Percentiles rank a stretch among this genome's conserved stretches.
Conservation (phyloP, 2,888 invertebrate species). For the Alitta virens region DNA sequence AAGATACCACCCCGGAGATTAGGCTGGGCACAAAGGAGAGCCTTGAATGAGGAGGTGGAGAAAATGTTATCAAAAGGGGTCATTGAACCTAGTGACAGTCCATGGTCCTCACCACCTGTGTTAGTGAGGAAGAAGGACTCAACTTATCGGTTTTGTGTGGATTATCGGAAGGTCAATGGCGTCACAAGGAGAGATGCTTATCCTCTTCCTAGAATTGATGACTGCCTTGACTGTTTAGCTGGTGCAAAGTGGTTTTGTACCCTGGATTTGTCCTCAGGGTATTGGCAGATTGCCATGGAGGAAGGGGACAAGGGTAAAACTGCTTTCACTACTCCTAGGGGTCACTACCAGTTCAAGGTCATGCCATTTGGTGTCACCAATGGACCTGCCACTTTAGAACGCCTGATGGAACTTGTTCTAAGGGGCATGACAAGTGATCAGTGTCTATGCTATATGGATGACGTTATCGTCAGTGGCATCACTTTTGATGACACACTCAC, state of each 20-base stretch:
- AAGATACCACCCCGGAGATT: neutral
- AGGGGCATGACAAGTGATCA: neutral
- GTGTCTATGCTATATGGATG: neutral
- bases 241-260: slow-evolving; percentile 29
- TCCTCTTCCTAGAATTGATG: slow-evolving; percentile 23
- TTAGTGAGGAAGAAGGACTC: slow-evolving; percentile 25
- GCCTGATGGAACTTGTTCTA: slow-evolving; percentile 13
- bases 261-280: neutral
- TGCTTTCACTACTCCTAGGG: neutral
- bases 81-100: neutral
- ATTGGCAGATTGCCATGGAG: neutral
- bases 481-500: no score
- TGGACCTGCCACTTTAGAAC: slow-evolving; percentile 15
- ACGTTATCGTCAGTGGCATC: neutral
- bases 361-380: slow-evolving; percentile 15
- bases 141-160: slow-evolving; percentile 23
- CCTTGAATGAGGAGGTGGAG: neutral
- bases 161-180: slow-evolving; percentile 24
- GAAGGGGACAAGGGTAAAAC: neutral
- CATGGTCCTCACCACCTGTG: slow-evolving; percentile 15
- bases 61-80: neutral
- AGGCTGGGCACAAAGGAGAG: neutral
- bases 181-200: slow-evolving; percentile 25
- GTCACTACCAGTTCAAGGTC: slow-evolving; percentile 9
- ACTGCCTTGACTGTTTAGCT: slow-evolving; percentile 26